A percentile compares a stretch with the other conserved stretches of the same genome.
These are phyloP conservation scores for Ptychobarbus kaznakovi DNA, from an alignment of 2,797 vertebrate species.

Conservation along the genomic window DNA sequence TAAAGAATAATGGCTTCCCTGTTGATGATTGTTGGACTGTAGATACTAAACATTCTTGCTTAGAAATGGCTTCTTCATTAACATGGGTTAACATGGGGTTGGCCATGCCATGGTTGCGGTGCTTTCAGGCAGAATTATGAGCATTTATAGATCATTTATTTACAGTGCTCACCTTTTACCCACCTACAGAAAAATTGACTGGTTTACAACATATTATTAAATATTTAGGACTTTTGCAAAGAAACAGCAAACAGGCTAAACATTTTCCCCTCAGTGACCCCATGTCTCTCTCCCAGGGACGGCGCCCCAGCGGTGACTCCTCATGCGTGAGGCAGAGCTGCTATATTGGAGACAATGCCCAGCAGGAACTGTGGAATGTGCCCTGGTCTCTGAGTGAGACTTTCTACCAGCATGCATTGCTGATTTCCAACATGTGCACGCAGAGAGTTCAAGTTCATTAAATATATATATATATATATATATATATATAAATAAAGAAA, in stretches of 20 bases:
- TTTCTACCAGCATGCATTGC: conserved; percentile 43
- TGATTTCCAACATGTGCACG: conserved; percentile 10
- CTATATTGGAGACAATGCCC: conserved; percentile 72
- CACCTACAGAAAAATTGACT: neutral
- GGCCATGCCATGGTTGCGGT: conserved; percentile 15
- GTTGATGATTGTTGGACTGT: too few relatives aligned
- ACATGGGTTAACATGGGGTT: too few relatives aligned
- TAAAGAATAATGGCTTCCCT: too few relatives aligned
- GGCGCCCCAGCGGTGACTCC: conserved; percentile 14
- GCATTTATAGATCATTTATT: conserved; percentile 57
- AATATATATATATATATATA: neutral
- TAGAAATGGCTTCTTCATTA: conserved; percentile 76
- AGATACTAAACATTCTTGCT: conserved; percentile 48
- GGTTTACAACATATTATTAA: conserved; percentile 31
- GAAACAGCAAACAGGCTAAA: conserved; percentile 7
- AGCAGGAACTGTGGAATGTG: conserved; percentile 77
- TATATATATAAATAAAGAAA: neutral
- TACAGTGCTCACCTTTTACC: conserved; percentile 56
- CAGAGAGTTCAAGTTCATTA: conserved; percentile 2
- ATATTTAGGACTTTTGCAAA: conserved; percentile 30
- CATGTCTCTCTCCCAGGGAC: conserved; percentile 43
- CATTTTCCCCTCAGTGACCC: conserved; percentile 14
- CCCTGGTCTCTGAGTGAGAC: conserved; percentile 59
- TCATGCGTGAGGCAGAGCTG: conserved; percentile 56
- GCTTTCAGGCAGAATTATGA: conserved; percentile 37